A percentile compares a stretch with the other conserved stretches of the same genome.
phyloP scores from a whole-genome alignment of 2,797 vertebrate species.

The Nyctibius grandis region DNA sequence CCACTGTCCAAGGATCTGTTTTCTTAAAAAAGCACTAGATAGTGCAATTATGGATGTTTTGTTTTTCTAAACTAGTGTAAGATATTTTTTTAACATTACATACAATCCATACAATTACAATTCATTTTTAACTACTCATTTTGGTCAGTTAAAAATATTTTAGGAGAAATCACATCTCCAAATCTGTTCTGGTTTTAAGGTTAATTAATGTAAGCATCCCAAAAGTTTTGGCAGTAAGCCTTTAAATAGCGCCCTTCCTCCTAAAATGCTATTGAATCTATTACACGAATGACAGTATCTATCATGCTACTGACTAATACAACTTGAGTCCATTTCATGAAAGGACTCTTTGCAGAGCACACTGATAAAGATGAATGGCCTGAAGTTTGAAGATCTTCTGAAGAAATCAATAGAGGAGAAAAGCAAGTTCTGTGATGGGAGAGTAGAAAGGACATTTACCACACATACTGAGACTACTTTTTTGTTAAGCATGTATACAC shows the following conservation, averaged over 20 bases:
- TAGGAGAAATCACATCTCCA: not conserved
- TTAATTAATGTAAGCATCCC: not conserved
- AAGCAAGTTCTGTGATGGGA: not conserved
- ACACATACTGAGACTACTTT: not conserved
- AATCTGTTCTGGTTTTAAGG: not conserved
- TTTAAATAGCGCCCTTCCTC: not conserved
- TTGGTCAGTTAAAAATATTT: not conserved
- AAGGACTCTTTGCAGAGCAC: not conserved
- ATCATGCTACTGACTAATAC: not conserved
- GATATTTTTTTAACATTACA: not conserved
- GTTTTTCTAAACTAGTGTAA: not conserved
- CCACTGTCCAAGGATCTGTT: not conserved
- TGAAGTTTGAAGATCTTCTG: not conserved
- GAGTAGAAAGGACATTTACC: not conserved
- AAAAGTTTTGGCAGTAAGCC: not conserved
- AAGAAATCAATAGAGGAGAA: not conserved
- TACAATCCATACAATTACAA: not conserved
- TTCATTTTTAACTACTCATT: not conserved
- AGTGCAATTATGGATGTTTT: not conserved
- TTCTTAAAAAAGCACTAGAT: not conserved
- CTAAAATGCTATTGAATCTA: not conserved
- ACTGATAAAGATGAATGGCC: not conserved
- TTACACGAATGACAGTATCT: not conserved
- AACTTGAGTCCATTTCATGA: not conserved
- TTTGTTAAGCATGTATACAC: not conserved